Percentiles rank a stretch among this genome's conserved stretches.
Conservation (phyloP, 2,888 invertebrate genomes). For the Tridacna crocea region DNA sequence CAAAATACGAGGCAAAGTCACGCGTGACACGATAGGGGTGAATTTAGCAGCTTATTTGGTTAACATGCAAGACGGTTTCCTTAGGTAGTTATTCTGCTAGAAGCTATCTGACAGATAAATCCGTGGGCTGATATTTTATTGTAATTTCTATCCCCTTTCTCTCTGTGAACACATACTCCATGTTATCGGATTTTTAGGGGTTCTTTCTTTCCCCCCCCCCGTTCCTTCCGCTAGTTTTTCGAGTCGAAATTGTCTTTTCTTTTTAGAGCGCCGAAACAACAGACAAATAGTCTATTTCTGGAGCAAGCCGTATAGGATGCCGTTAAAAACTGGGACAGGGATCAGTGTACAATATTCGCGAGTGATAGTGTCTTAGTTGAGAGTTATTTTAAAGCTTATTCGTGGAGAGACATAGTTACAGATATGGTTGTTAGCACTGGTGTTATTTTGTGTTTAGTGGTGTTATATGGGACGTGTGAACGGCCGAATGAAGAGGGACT, state of each 20-base stretch:
- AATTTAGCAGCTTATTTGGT: conserved; percentile 7
- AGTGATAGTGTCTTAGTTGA: not conserved
- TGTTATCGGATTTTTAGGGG: conserved; percentile 11
- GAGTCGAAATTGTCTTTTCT: not conserved
- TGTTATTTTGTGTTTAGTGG: not conserved
- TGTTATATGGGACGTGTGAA: not conserved
- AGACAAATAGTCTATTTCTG: conserved; percentile 10
- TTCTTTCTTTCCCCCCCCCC: not conserved
- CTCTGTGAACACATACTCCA: not conserved
- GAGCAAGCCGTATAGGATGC: not conserved
- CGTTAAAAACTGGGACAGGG: not conserved
- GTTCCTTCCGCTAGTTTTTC: not conserved
- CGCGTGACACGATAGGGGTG: not conserved
- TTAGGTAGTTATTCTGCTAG: not conserved
- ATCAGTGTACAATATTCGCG: not conserved
- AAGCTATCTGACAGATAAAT: conserved; percentile 19
- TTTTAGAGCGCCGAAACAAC: conserved; percentile 1
- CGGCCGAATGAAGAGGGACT: conserved; percentile 20
- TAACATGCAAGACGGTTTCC: conserved; percentile 13
- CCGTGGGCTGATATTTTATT: conserved; percentile 8
- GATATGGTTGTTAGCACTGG: not conserved
- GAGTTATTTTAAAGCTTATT: not conserved
- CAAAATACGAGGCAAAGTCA: not conserved
- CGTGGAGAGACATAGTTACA: not conserved
- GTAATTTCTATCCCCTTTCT: conserved; percentile 8